Conservation (phyloP, 1,140 invertebrate species). For the Panagrolaimus sp. region DNA sequence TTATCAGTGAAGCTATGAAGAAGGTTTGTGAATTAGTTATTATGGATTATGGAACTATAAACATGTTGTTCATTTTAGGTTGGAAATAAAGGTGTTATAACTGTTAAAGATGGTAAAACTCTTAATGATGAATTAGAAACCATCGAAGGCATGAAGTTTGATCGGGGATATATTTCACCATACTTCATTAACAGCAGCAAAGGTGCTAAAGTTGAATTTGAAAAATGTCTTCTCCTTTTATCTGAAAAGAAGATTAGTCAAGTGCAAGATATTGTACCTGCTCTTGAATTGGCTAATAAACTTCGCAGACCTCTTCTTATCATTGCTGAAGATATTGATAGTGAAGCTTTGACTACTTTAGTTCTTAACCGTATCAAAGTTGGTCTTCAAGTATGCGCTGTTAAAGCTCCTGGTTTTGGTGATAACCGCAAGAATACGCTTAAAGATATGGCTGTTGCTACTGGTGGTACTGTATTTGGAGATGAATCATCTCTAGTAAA, state of each 20-base stretch:
- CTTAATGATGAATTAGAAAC: conserved; percentile 90
- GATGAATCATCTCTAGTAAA: conserved; percentile 94
- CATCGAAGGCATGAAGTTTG: conserved; percentile 99
- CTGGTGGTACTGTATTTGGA: conserved; percentile 92
- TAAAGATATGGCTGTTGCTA: conserved; percentile 92
- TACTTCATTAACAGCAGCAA: conserved; percentile 99
- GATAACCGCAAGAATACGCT: conserved; percentile 96
- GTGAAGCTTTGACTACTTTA: conserved; percentile 91
- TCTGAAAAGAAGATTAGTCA: conserved; percentile 98
- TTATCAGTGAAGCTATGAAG: conserved; percentile 99
- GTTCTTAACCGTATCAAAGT: conserved; percentile 97
- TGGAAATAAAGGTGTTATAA: conserved; percentile 96
- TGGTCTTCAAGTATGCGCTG: conserved; percentile 85
- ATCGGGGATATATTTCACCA: conserved; percentile 97
- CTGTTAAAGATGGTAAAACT: conserved; percentile 99
- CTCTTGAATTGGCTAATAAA: conserved; percentile 86
- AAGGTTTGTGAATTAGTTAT: conserved; percentile 65
- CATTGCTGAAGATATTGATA: conserved; percentile 97
- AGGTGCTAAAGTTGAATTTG: conserved; percentile 86
- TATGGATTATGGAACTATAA: background rate
- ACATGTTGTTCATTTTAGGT: conserved; percentile 53
- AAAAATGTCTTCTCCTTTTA: conserved; percentile 86
- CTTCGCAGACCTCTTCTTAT: conserved; percentile 91
- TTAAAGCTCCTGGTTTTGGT: conserved; percentile 98
- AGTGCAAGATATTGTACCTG: conserved; percentile 88